Base-by-base conservation (phyloP, 2,888 invertebrate species). In the Sipha maydis region DNA sequence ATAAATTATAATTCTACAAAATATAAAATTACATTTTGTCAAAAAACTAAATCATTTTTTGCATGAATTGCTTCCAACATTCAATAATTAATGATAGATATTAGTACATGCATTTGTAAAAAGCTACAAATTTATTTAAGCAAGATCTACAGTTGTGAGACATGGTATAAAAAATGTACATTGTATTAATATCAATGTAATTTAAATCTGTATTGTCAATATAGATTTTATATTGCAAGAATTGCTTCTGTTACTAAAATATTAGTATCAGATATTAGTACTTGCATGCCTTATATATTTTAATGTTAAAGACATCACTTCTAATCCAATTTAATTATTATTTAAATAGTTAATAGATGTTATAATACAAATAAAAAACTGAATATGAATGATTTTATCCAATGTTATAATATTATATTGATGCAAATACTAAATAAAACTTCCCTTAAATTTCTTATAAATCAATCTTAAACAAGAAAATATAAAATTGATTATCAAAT, bases 91-190 rank as follows among this genome's bases (percentile, higher is more conserved):
- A 83, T 34, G 54, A 56, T n/a, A n/a, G 34, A 56, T 83, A 73
- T 73, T 83, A 83, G 83, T 83, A 73, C 83, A 73, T 83, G 83
- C 83, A 25, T 25, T 54, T 71, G 17, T 73, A 71, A 11, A 77
- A 0, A 8, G 8, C 31, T 73, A 73, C 11, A 31, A 48, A 14
- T 48, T 48, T 0, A 48, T 48, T 48, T 3, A 48, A 11, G 1
- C 14, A 48, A 48, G 48, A 14, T 48, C 14, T 48, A 48, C 14
- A 48, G 48, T 14, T 73, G 73, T 73, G 21, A 19, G 25, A 61
- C 61, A 61, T 25, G 25, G 21, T 21, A 3, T 21, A 61, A 61
- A 61, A 61, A 61, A 61, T 61, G 7, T 61, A 61, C 61, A 61
- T 3, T 61, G 56, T 56, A 61, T 25, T 61, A 25, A 7, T 25